A percentile compares a stretch with the other conserved stretches of the same genome.
Evolutionary conservation across 2,113 vertebrate genomes (phyloP).

Genomic region (Pluvialis apricaria): DNA sequence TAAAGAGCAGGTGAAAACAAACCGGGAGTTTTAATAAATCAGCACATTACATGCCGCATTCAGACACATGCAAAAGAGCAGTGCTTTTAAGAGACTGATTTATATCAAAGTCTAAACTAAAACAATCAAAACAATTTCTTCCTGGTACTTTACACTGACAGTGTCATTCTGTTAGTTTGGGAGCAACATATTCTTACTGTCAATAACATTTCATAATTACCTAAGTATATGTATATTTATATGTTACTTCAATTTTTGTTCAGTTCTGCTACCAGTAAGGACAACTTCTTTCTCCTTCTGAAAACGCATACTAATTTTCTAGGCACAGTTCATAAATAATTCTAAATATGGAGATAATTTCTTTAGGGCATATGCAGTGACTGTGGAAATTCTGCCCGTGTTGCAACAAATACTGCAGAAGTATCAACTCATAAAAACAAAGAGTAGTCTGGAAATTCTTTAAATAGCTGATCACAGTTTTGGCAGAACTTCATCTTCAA

Average conservation of each 20-base stretch:
- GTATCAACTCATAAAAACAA: slow-evolving; percentile 53
- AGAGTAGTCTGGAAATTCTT: slow-evolving; percentile 31
- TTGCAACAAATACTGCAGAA: slow-evolving; percentile 36
- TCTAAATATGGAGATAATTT: neutral
- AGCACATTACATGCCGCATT: fast-evolving
- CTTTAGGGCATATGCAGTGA: neutral
- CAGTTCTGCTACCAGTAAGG: neutral
- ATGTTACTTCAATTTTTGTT: neutral
- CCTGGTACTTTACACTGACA: neutral
- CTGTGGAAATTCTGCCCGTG: slow-evolving; percentile 17
- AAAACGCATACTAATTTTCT: slow-evolving; percentile 28
- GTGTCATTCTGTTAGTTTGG: neutral
- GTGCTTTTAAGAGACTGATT: neutral
- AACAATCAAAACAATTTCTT: neutral
- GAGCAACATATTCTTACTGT: neutral
- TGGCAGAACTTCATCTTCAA: slow-evolving; percentile 46
- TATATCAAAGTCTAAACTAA: neutral
- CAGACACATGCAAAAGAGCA: neutral
- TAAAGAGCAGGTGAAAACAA: neutral
- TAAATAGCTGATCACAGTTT: slow-evolving; percentile 26
- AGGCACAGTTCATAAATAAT: neutral
- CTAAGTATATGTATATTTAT: neutral
- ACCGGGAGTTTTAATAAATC: neutral
- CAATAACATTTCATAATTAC: neutral
- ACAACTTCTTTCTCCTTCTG: neutral